These are phyloP conservation scores for Formica aserva DNA, from an alignment of 2,888 invertebrate genomes.

Conservation along the genomic window DNA sequence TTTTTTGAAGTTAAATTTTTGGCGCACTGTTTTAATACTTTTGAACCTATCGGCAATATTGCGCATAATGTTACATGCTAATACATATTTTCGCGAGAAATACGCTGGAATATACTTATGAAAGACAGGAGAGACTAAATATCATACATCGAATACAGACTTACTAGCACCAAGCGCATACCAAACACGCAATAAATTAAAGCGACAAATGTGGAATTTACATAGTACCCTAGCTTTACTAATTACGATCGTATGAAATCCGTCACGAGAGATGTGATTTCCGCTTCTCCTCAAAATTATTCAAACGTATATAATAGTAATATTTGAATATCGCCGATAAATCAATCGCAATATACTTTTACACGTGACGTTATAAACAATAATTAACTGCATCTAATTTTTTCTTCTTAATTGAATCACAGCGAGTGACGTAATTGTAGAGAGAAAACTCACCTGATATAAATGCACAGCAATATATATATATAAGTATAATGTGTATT, in stretches of 20 bases:
- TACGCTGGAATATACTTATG: not conserved
- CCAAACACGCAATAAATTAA: constrained; percentile 66
- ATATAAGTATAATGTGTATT: constrained; percentile 11
- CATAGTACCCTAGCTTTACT: constrained; percentile 49
- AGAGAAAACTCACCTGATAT: constrained; percentile 3
- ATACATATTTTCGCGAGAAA: not conserved
- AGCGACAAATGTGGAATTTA: constrained; percentile 57
- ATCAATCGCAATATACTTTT: not conserved
- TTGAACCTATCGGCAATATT: not conserved
- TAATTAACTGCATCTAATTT: not conserved
- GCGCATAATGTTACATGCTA: not conserved
- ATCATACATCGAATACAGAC: constrained; percentile 48
- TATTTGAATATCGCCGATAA: constrained; percentile 1
- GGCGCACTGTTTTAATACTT: too few relatives aligned
- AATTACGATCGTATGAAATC: constrained; percentile 32
- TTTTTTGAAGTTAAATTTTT: not conserved
- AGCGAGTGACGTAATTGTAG: constrained; percentile 9
- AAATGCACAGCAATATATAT: constrained; percentile 3
- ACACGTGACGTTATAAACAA: constrained; percentile 7
- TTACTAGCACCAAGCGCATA: constrained; percentile 67
- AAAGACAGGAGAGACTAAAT: constrained; percentile 67
- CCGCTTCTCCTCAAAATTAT: not conserved
- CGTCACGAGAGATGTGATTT: not conserved
- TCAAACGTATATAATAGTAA: constrained; percentile 2
- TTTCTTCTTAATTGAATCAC: not conserved